phyloP scores from a whole-genome alignment of 2,888 invertebrate species.

The Polietes domitor region DNA sequence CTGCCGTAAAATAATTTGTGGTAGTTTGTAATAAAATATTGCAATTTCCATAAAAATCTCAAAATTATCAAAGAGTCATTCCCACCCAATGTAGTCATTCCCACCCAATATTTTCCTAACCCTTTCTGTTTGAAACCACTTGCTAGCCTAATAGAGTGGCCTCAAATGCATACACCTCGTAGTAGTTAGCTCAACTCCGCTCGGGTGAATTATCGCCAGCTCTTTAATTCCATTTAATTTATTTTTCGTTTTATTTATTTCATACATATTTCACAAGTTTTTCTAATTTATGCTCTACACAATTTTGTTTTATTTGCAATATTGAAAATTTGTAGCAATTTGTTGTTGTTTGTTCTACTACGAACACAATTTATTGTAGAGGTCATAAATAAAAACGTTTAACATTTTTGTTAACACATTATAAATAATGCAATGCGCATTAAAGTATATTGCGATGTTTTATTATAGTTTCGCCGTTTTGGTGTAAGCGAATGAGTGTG shows the following conservation, averaged over 20 bases:
- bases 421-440: slow-evolving; percentile 31
- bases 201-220: neutral
- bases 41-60: no score
- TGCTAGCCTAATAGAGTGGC: no score
- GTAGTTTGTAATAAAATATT: no score
- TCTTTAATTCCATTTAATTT: slow-evolving; percentile 34
- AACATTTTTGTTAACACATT: slow-evolving; percentile 58
- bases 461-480: neutral
- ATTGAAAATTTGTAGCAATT: slow-evolving; percentile 14
- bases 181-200: neutral
- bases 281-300: slow-evolving; percentile 14
- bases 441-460: slow-evolving; percentile 23
- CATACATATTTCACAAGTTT: neutral
- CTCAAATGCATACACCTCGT: neutral
- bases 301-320: neutral
- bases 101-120: no score
- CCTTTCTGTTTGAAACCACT: no score
- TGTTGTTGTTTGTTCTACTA: slow-evolving; percentile 3
- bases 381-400: slow-evolving; percentile 62
- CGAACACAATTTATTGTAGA: slow-evolving; percentile 17
- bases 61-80: no score
- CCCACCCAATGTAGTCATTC: no score
- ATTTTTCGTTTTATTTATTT: slow-evolving; percentile 4
- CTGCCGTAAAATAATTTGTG: no score
- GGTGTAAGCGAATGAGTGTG: neutral